These are phyloP conservation scores for Tenthredo scrophulariae DNA, from an alignment of 2,888 invertebrate genomes.

Conservation along the genomic window DNA sequence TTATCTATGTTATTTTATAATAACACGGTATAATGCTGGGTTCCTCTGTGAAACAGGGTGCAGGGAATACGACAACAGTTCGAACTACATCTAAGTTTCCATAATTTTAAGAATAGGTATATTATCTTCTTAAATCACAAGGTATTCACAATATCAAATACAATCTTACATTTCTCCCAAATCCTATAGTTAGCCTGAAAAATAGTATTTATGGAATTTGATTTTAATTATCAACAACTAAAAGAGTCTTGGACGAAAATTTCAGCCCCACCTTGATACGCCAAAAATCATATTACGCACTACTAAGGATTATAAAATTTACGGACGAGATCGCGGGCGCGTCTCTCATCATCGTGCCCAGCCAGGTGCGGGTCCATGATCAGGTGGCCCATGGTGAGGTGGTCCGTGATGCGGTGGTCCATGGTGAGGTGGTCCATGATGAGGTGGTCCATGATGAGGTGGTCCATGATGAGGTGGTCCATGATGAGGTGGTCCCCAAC, in stretches of 20 bases:
- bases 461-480: neutral
- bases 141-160: neutral
- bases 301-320: neutral
- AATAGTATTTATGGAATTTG: neutral
- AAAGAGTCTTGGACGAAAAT: neutral
- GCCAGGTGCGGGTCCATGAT: neutral
- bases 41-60: neutral
- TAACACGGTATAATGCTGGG: neutral
- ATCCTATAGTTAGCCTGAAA: too few species aligned
- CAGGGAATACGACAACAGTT: neutral
- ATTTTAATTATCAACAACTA: neutral
- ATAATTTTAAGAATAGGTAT: neutral
- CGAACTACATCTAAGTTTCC: neutral
- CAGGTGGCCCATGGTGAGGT: neutral
- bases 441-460: neutral
- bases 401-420: neutral
- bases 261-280: neutral
- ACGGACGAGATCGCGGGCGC: neutral
- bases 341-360: neutral
- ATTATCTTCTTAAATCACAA: neutral
- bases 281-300: neutral
- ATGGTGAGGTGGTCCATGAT: slow-evolving; percentile 7
- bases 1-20: neutral
- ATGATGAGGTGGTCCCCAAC: slow-evolving; percentile 2
- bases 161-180: neutral